Percentiles rank a stretch among this genome's conserved stretches.
Evolutionary conservation across 2,113 vertebrate species (phyloP).

Genomic region (Saguinus midas): DNA sequence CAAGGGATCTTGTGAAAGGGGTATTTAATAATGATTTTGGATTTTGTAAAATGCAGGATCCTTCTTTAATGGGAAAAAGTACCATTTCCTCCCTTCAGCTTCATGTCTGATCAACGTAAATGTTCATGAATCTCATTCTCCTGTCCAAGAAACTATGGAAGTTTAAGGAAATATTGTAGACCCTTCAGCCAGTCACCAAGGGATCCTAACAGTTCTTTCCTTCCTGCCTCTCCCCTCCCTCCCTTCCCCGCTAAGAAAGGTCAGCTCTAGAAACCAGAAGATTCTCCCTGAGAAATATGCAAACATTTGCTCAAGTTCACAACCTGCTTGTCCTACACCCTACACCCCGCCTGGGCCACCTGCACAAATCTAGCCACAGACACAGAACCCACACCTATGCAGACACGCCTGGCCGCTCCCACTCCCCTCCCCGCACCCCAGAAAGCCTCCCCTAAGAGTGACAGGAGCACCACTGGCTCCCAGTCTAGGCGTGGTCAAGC

Average conservation of each 20-base stretch:
- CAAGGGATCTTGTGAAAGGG: not conserved
- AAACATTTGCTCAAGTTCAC: not conserved
- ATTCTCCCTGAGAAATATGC: not conserved
- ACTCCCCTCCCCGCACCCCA: not conserved
- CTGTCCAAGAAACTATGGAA: not conserved
- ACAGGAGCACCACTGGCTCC: not conserved
- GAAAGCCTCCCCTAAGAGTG: not conserved
- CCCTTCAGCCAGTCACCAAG: not conserved
- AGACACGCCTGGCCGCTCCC: not conserved
- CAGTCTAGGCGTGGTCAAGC: not conserved
- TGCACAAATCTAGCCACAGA: not conserved
- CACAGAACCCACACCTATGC: not conserved
- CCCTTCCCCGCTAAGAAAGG: not conserved
- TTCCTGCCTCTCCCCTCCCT: not conserved
- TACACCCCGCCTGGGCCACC: not conserved
- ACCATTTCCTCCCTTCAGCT: not conserved
- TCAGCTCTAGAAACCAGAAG: not conserved
- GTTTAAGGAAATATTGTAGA: not conserved
- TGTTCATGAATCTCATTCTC: not conserved
- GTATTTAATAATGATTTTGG: not conserved
- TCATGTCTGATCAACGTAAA: not conserved
- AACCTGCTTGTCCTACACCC: not conserved
- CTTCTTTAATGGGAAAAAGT: constrained; percentile 18
- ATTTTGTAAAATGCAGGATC: not conserved
- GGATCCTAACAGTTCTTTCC: not conserved